phyloP scores from a whole-genome alignment of 2,113 vertebrate species.

The Bubo bubo region DNA sequence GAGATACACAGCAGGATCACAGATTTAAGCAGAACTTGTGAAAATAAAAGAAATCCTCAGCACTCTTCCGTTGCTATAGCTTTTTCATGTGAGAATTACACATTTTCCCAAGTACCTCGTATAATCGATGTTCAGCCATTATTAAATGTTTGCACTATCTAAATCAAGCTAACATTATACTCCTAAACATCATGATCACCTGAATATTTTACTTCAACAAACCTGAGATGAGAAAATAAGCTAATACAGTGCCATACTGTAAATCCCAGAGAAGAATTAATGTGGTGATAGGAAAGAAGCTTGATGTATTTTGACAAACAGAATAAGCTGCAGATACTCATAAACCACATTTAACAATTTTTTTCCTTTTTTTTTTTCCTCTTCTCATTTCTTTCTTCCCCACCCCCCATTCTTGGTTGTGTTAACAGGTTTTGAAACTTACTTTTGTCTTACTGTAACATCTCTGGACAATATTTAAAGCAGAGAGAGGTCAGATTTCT shows the following conservation, averaged over 20 bases:
- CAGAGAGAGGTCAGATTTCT: neutral
- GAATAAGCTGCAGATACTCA: neutral
- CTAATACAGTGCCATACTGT: neutral
- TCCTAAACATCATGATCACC: neutral
- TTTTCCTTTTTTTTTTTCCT: neutral
- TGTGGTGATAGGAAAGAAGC: neutral
- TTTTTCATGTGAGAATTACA: neutral
- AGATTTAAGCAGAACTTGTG: neutral
- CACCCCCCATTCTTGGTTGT: neutral
- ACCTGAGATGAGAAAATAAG: neutral
- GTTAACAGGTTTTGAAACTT: constrained; percentile 3
- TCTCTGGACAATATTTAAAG: neutral
- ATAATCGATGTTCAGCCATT: neutral
- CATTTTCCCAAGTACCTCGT: fast-evolving
- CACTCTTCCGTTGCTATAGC: neutral
- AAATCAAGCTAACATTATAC: neutral
- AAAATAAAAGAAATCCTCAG: neutral
- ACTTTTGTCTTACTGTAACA: neutral
- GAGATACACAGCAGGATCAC: neutral
- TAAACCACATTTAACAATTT: neutral
- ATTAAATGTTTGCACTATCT: neutral
- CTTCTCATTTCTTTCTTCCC: fast-evolving
- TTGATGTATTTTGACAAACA: neutral
- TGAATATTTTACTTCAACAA: neutral
- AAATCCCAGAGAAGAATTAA: neutral